A percentile compares a stretch with the other conserved stretches of the same genome.
phyloP scores from a whole-genome alignment of 2,113 vertebrate species.

The Megaptera novaeangliae region DNA sequence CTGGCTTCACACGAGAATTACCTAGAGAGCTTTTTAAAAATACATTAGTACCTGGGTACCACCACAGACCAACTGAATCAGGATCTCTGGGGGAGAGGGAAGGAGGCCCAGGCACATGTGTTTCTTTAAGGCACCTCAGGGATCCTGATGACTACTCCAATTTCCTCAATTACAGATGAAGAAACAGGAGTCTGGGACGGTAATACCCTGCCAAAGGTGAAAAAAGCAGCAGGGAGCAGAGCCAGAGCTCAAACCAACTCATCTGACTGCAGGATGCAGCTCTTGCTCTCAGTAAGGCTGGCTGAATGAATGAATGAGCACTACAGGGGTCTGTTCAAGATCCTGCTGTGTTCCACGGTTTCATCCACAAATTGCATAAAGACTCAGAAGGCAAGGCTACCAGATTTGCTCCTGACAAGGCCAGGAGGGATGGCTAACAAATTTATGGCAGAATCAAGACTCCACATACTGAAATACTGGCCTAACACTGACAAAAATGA shows the following conservation, averaged over 20 bases:
- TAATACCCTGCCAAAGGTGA: not conserved
- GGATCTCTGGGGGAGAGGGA: rapidly evolving
- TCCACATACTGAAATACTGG: not conserved
- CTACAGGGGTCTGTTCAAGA: not conserved
- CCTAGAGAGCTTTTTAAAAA: not conserved
- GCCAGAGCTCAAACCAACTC: not conserved
- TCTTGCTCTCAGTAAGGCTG: rapidly evolving
- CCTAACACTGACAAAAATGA: not conserved
- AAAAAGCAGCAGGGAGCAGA: not conserved
- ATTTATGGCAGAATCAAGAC: not conserved
- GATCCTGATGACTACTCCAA: not conserved
- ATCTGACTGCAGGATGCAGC: not conserved
- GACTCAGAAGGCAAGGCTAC: not conserved
- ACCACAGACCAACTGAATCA: not conserved
- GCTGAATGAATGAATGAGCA: not conserved
- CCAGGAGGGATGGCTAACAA: not conserved
- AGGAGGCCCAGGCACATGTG: not conserved
- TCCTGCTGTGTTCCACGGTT: not conserved
- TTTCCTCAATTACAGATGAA: not conserved
- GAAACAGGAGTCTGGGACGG: not conserved
- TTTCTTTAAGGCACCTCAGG: not conserved
- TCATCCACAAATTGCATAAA: not conserved
- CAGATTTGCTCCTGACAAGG: not conserved
- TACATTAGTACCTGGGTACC: not conserved
- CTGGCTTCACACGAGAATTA: not conserved